phyloP scores from a whole-genome alignment of 2,113 vertebrate species.

The Elgaria multicarinata region DNA sequence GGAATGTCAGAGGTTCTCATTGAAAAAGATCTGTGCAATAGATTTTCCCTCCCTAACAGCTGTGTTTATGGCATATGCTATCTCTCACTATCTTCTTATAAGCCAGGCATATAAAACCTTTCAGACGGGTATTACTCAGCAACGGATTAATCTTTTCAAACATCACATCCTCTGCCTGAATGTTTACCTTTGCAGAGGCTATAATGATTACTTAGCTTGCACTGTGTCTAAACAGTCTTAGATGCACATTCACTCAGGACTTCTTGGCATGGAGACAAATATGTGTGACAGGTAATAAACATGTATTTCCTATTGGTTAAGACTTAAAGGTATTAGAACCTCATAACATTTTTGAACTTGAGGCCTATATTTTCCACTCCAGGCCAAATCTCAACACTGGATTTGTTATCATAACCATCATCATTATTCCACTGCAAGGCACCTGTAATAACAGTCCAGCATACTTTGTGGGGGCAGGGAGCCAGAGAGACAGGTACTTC shows the following conservation, averaged over 20 bases:
- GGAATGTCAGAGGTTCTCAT: slow-evolving; percentile 62
- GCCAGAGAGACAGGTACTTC: slow-evolving; percentile 8
- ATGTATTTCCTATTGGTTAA: slow-evolving; percentile 52
- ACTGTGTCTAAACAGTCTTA: slow-evolving; percentile 66
- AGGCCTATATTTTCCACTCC: slow-evolving; percentile 28
- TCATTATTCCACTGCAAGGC: not conserved
- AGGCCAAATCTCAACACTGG: slow-evolving; percentile 11
- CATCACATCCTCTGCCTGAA: slow-evolving; percentile 67
- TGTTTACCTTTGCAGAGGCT: slow-evolving; percentile 65
- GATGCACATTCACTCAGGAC: slow-evolving; percentile 41
- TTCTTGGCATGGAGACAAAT: slow-evolving; percentile 62
- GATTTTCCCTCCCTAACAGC: slow-evolving; percentile 63
- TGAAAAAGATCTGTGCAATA: slow-evolving; percentile 61
- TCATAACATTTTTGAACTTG: slow-evolving; percentile 36
- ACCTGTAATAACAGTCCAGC: not conserved
- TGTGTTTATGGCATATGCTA: slow-evolving; percentile 70
- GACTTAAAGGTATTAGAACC: not conserved
- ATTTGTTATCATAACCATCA: not conserved
- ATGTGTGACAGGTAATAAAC: slow-evolving; percentile 54
- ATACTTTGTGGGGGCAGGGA: not conserved
- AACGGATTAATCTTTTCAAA: slow-evolving; percentile 73
- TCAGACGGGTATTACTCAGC: slow-evolving; percentile 67
- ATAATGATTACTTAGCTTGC: slow-evolving; percentile 68
- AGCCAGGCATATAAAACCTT: slow-evolving; percentile 66
- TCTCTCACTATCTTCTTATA: slow-evolving; percentile 66